phyloP scores from a whole-genome alignment of 2,113 vertebrate genomes.

The Myrmecophaga tridactyla region DNA sequence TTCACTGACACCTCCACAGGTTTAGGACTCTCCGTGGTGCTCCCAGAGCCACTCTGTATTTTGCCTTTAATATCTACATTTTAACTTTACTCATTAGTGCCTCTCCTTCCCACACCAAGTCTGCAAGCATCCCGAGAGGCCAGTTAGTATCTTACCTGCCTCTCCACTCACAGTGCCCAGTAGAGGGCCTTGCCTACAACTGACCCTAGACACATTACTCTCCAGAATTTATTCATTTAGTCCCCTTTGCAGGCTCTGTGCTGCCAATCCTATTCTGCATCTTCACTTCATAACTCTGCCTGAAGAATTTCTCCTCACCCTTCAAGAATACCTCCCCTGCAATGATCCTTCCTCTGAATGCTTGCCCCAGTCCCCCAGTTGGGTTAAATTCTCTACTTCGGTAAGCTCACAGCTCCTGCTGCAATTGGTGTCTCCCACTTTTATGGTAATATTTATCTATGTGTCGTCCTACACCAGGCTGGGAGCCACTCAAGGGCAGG shows the following conservation, averaged over 20 bases:
- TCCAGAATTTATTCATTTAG: not conserved
- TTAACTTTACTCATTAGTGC: slow-evolving; percentile 25
- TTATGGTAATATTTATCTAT: not conserved
- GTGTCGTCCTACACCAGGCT: not conserved
- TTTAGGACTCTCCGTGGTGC: not conserved
- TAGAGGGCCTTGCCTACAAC: not conserved
- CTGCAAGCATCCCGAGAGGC: not conserved
- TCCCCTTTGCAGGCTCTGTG: not conserved
- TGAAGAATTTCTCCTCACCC: slow-evolving; percentile 13
- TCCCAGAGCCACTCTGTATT: not conserved
- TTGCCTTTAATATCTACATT: not conserved
- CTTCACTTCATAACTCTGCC: not conserved
- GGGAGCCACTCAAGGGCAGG: not conserved
- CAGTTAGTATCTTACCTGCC: not conserved
- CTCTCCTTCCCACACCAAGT: not conserved
- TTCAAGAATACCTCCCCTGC: not conserved
- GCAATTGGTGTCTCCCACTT: not conserved
- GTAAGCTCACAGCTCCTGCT: not conserved
- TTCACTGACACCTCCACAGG: not conserved
- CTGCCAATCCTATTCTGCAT: not conserved
- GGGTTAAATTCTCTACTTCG: not conserved
- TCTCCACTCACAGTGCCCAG: not conserved
- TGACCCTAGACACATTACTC: not conserved
- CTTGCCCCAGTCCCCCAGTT: not conserved
- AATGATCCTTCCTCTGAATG: not conserved